These are phyloP conservation scores for Incurvaria masculella DNA, from an alignment of 2,888 invertebrate species.

Conservation along the genomic window DNA sequence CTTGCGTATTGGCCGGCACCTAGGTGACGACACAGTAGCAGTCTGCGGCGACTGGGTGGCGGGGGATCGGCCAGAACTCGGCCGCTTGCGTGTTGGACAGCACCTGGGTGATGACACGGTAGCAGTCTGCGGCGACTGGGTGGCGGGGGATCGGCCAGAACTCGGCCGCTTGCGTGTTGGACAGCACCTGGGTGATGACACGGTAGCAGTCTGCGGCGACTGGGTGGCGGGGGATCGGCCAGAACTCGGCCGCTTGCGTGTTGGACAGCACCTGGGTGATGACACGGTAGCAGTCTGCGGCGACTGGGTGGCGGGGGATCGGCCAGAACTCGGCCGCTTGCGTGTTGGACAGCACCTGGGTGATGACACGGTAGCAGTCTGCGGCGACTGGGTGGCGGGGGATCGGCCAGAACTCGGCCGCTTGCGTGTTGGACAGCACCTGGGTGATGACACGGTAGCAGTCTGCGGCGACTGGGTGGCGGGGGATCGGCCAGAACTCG, in stretches of 20 bases:
- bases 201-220: no score
- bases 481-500: slow-evolving; percentile 81
- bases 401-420: slow-evolving; percentile 60
- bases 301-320: slow-evolving; percentile 85
- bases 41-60: slow-evolving; percentile 86
- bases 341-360: no score
- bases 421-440: slow-evolving; percentile 85
- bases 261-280: no score
- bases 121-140: slow-evolving; percentile 83
- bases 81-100: slow-evolving; percentile 79
- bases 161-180: slow-evolving; percentile 76
- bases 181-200: no score
- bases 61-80: slow-evolving; percentile 81
- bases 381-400: slow-evolving; percentile 29
- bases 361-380: no score
- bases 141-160: slow-evolving; percentile 94
- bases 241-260: no score
- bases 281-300: no score
- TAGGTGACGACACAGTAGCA: slow-evolving; percentile 42
- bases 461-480: slow-evolving; percentile 84
- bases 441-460: slow-evolving; percentile 87
- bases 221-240: no score
- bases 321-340: slow-evolving; percentile 90
- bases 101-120: slow-evolving; percentile 86
- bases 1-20: no score